Base-by-base conservation (phyloP, 2,113 vertebrate species). In the Rousettus leschenaultii region DNA sequence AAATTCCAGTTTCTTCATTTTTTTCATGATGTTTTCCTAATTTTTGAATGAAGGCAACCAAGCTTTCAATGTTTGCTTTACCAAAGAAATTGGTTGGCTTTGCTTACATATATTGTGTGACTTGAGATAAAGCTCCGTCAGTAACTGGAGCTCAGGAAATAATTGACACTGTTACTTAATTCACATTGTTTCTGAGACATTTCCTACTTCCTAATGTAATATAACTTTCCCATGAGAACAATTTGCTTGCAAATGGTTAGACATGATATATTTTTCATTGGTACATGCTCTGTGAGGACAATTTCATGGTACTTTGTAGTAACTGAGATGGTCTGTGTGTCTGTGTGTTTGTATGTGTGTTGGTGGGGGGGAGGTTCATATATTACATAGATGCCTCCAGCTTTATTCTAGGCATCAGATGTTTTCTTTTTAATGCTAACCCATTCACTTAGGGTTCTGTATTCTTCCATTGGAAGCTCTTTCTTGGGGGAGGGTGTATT, bases 221-320 rank as follows among this genome's bases (percentile, higher is more conserved):
- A 15, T 89, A 93, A 97, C 86, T 98, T 99, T 98, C 98, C 98
- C 98, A 98, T 98, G 98, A 98, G 98, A 98, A 98, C 97, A 53
- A 11, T 30, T 66, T 91, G 24, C 91, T 93, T 65, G 21, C 83
- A 68, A 90, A 82, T 7, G 51, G 97, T 35, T 88, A 85, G 6
- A 80, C 91, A 88, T 74, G 95, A 79, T 89, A 30, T 74, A 82
- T 33, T 26, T 7, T 75, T 95, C 15, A 48, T 21, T 97, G 96
- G 89, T 70, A 24, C 73, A 59, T 45, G 33, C 88, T 28, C 43
- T n/a, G 12, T 16, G 18, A 61, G 77, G 79, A 73, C 38, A 74
- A 48, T 59, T 90, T 78, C 55, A 40, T 38, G 33, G 74, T 35
- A 51, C 38, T 94, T 74, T 82, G 61, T 86, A 87, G 71, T 61